Conservation (phyloP, 2,113 vertebrate genomes). For the Oryzias melastigma region DNA sequence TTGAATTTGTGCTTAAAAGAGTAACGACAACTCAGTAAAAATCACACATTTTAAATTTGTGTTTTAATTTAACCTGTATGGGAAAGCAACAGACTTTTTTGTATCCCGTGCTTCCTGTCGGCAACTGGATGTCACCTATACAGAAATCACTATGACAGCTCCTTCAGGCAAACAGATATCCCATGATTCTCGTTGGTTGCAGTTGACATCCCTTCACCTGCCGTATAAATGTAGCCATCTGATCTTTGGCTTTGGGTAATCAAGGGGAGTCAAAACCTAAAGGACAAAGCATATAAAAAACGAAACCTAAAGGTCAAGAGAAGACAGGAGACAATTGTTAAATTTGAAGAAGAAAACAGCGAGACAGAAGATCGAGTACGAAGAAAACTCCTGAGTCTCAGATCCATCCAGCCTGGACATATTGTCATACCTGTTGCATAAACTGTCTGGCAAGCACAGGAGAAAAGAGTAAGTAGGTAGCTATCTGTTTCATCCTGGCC, state of each 20-base stretch:
- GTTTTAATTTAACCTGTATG: too few relatives aligned
- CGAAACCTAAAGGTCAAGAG: not conserved
- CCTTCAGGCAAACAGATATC: slow-evolving; percentile 64
- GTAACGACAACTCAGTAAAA: too few relatives aligned
- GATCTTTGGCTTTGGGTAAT: slow-evolving; percentile 56
- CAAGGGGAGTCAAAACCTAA: slow-evolving; percentile 18
- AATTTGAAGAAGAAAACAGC: slow-evolving; percentile 11
- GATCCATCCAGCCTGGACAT: slow-evolving; percentile 67
- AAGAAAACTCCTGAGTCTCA: slow-evolving; percentile 48
- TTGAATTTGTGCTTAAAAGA: too few relatives aligned
- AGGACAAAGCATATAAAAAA: slow-evolving; percentile 4
- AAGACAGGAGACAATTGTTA: not conserved
- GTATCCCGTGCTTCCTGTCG: slow-evolving; percentile 50
- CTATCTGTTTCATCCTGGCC: slow-evolving; percentile 69
- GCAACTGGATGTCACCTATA: slow-evolving; percentile 53
- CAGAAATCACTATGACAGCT: slow-evolving; percentile 57
- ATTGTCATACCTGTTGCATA: slow-evolving; percentile 76
- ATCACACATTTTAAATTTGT: not conserved
- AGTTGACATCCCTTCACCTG: slow-evolving; percentile 55
- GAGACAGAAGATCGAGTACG: slow-evolving; percentile 7
- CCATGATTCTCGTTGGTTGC: slow-evolving; percentile 63
- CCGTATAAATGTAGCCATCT: slow-evolving; percentile 50
- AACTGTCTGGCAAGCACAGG: slow-evolving; percentile 50
- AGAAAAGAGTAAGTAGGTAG: slow-evolving; percentile 42
- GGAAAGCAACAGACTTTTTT: not conserved